Evolutionary conservation across 1,140 invertebrate species (phyloP).

Genomic region (Ips nitidus): DNA sequence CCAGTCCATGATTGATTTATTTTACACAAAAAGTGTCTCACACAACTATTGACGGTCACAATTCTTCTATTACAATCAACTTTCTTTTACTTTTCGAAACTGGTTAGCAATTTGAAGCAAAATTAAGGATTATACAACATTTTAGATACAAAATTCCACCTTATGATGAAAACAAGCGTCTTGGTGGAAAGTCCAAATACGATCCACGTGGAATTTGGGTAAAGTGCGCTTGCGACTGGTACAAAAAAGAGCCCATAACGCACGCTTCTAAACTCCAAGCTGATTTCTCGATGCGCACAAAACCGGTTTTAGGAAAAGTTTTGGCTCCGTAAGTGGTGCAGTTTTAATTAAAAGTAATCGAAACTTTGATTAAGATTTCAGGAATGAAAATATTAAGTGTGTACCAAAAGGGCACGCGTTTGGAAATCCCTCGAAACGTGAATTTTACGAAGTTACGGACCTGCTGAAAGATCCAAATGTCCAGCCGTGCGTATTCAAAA

Average conservation of each 20-base stretch:
- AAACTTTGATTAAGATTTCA: constrained; percentile 29
- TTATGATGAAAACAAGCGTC: constrained; percentile 45
- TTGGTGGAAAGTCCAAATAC: constrained; percentile 52
- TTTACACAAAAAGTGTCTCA: constrained; percentile 33
- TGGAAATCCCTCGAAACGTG: constrained; percentile 51
- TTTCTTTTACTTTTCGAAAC: background rate
- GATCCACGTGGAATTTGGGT: constrained; percentile 55
- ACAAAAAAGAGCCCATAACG: constrained; percentile 47
- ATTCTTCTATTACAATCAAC: too few relatives aligned
- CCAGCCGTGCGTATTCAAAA: too few relatives aligned
- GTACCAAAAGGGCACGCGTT: constrained; percentile 54
- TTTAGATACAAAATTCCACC: constrained; percentile 45
- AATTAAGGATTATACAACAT: background rate
- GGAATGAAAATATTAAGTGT: constrained; percentile 53
- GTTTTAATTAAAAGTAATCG: too few relatives aligned
- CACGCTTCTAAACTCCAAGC: constrained; percentile 52
- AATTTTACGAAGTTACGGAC: constrained; percentile 53
- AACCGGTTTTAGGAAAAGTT: constrained; percentile 51
- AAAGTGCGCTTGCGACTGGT: constrained; percentile 54
- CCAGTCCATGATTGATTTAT: background rate
- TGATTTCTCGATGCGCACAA: constrained; percentile 49
- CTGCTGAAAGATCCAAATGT: constrained; percentile 46
- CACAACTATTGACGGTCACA: too few relatives aligned
- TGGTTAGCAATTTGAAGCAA: background rate
- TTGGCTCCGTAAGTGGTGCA: constrained; percentile 49